Evolutionary conservation across 2,113 vertebrate species (phyloP).

Genomic region (Tragelaphus scriptus): DNA sequence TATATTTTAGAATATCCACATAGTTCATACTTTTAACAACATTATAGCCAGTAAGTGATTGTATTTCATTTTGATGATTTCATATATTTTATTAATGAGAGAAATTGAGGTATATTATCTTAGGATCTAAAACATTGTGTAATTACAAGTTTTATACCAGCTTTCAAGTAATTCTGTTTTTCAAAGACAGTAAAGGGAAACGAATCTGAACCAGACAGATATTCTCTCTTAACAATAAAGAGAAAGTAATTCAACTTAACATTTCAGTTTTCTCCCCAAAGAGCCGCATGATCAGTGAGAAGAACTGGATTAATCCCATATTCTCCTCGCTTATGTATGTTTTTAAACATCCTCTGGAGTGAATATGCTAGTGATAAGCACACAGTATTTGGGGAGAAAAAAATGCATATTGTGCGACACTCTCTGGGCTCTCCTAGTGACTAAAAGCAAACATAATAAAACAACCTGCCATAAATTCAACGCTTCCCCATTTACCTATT

Average conservation of each 20-base stretch:
- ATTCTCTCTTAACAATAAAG: background rate
- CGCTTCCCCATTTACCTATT: background rate
- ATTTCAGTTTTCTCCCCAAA: background rate
- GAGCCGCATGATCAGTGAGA: background rate
- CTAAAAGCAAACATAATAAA: constrained; percentile 68
- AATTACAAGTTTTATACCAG: constrained; percentile 54
- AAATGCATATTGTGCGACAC: background rate
- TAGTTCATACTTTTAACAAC: constrained; percentile 76
- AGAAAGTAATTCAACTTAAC: constrained; percentile 16
- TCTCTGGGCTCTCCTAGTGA: background rate
- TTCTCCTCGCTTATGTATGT: constrained; percentile 39
- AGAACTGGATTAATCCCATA: constrained; percentile 31
- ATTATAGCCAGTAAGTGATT: constrained; percentile 72
- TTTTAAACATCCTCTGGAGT: constrained; percentile 41
- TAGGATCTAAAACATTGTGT: constrained; percentile 62
- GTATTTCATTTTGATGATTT: constrained; percentile 80
- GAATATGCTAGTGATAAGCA: background rate
- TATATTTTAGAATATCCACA: constrained; percentile 67
- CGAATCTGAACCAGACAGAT: constrained; percentile 17
- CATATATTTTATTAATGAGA: constrained; percentile 80
- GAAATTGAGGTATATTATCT: constrained; percentile 77
- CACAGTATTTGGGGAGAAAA: background rate
- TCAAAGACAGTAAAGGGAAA: background rate
- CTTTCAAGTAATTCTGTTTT: constrained; percentile 52
- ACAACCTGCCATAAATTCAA: constrained; percentile 50